Conservation (phyloP, 1,140 invertebrate species). For the Sminthurinus signatus region DNA sequence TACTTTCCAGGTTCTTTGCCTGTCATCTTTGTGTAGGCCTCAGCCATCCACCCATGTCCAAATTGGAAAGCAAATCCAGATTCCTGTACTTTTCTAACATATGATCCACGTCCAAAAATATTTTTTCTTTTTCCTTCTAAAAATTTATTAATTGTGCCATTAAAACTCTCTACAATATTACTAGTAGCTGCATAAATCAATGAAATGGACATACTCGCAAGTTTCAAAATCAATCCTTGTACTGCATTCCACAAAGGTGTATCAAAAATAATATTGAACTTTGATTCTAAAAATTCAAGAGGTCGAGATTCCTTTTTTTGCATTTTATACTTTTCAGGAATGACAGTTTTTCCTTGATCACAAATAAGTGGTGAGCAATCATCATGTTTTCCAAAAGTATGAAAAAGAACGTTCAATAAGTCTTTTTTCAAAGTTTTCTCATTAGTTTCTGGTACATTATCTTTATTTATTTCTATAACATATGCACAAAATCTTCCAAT, state of each 20-base stretch:
- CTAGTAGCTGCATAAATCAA: conserved; percentile 44
- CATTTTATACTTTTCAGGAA: neutral
- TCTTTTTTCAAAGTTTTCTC: neutral
- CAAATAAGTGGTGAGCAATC: conserved; percentile 7
- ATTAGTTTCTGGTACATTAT: neutral
- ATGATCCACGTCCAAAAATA: conserved; percentile 40
- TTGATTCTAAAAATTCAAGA: too few relatives aligned
- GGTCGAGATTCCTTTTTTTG: too few relatives aligned
- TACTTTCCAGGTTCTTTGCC: neutral
- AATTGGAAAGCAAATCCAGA: neutral
- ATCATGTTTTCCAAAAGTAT: neutral
- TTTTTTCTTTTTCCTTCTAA: conserved; percentile 46
- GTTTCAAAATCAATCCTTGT: neutral
- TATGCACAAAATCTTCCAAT: conserved; percentile 6
- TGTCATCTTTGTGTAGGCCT: neutral
- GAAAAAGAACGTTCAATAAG: neutral
- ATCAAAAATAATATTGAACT: neutral
- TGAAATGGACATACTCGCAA: conserved; percentile 25
- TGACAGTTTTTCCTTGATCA: neutral
- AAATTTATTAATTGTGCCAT: conserved; percentile 43
- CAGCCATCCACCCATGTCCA: neutral
- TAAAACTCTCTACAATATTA: conserved; percentile 47
- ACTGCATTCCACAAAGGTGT: neutral
- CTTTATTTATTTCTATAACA: neutral
- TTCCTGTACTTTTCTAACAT: conserved; percentile 19